Percentiles rank a stretch among this genome's conserved stretches.
These are phyloP conservation scores for Pseudococcus jackbeardsleyi DNA, from an alignment of 2,888 invertebrate species.

Conservation along the genomic window DNA sequence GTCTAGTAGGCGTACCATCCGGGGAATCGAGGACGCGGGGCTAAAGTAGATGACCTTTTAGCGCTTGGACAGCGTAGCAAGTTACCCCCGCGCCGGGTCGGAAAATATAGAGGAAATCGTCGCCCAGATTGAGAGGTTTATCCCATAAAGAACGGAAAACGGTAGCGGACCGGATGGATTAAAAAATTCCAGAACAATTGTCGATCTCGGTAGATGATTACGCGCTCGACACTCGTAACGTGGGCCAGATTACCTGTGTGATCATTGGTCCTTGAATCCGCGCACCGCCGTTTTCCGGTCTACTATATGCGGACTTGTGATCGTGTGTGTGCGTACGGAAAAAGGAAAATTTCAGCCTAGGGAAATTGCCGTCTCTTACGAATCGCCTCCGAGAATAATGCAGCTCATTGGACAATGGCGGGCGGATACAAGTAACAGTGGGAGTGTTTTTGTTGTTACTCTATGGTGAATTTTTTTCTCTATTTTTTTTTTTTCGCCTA, in stretches of 20 bases:
- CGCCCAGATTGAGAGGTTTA: slow-evolving; percentile 60
- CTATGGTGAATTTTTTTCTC: slow-evolving; percentile 28
- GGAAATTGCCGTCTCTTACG: slow-evolving; percentile 61
- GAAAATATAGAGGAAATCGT: slow-evolving; percentile 54
- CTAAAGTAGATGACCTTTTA: slow-evolving; percentile 56
- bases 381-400: slow-evolving; percentile 53
- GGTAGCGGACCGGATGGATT: slow-evolving; percentile 40
- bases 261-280: slow-evolving; percentile 64
- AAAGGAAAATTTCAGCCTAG: slow-evolving; percentile 47
- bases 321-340: neutral
- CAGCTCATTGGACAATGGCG: slow-evolving; percentile 55
- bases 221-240: slow-evolving; percentile 30
- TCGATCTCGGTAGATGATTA: slow-evolving; percentile 60
- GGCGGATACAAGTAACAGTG: slow-evolving; percentile 57
- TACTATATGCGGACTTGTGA: neutral
- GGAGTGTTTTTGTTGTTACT: slow-evolving; percentile 46
- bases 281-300: slow-evolving; percentile 58
- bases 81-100: neutral
- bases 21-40: slow-evolving; percentile 35
- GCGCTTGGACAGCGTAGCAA: too few species aligned
- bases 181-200: slow-evolving; percentile 61
- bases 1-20: slow-evolving; percentile 60
- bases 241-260: slow-evolving; percentile 62
- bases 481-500: slow-evolving; percentile 43
- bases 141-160: slow-evolving; percentile 57